A percentile compares a stretch with the other conserved stretches of the same genome.
phyloP scores from a whole-genome alignment of 2,888 invertebrate genomes.

The Ariolimax columbianus region DNA sequence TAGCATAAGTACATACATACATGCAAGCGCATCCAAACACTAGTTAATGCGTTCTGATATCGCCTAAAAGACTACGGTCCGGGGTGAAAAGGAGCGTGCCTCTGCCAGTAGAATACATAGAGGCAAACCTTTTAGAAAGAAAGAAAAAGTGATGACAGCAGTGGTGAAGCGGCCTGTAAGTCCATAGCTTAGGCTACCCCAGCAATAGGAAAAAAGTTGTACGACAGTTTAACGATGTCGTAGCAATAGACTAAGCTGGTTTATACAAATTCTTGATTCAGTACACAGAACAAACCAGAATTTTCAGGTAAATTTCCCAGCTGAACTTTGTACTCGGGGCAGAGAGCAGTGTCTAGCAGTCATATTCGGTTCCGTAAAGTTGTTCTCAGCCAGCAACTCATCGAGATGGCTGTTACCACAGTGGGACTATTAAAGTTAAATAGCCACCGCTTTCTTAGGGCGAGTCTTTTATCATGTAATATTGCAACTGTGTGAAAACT shows the following conservation, averaged over 20 bases:
- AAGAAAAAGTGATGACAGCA: no score
- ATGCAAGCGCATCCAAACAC: no score
- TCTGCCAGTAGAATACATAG: no score
- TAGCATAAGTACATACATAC: no score
- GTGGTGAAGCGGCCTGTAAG: no score
- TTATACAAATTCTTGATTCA: neutral
- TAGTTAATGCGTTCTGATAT: no score
- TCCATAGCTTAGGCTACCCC: no score
- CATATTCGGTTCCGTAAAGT: neutral
- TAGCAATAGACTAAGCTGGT: neutral
- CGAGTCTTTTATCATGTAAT: slow-evolving; percentile 1
- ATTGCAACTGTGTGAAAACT: neutral
- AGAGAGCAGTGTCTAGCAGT: neutral
- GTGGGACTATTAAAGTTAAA: neutral
- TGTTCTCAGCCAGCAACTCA: neutral
- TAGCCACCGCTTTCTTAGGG: neutral
- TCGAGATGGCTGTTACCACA: slow-evolving; percentile 15
- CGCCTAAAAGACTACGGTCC: no score
- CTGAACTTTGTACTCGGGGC: slow-evolving; percentile 13
- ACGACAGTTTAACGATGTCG: neutral
- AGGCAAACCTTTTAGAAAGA: no score
- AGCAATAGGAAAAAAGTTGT: no score
- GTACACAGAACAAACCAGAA: slow-evolving; percentile 9
- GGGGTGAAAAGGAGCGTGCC: no score
- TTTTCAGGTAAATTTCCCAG: neutral